These are phyloP conservation scores for Natator depressus DNA, from an alignment of 2,113 vertebrate genomes.

Conservation along the genomic window DNA sequence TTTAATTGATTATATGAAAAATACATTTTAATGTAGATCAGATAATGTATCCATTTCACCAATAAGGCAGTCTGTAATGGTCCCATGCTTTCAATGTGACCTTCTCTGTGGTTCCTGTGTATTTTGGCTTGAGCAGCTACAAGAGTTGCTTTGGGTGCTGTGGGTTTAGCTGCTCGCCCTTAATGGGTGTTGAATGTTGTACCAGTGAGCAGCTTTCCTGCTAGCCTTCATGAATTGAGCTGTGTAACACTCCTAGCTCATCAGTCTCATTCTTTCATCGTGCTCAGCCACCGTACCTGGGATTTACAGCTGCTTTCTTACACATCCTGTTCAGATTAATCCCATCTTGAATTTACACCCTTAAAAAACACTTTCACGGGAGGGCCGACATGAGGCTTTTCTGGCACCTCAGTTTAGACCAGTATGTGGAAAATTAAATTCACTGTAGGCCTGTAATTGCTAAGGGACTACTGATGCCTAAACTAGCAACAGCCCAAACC, in stretches of 20 bases:
- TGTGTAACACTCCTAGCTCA: not conserved
- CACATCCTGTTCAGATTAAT: not conserved
- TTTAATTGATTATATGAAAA: not conserved
- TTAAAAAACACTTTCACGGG: not conserved
- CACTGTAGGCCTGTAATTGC: not conserved
- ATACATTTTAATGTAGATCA: not conserved
- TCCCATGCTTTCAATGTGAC: rapidly evolving
- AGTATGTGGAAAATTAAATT: not conserved
- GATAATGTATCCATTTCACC: not conserved
- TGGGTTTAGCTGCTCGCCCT: not conserved
- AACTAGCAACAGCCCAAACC: not conserved
- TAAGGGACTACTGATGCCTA: not conserved
- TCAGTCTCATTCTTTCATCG: not conserved
- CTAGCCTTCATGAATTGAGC: rapidly evolving
- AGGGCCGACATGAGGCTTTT: not conserved
- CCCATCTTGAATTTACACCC: not conserved
- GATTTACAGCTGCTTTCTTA: not conserved
- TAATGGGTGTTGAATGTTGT: not conserved
- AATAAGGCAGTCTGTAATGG: not conserved
- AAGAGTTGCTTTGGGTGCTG: not conserved
- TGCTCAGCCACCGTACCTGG: not conserved
- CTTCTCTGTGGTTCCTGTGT: not conserved
- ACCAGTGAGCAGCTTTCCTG: not conserved
- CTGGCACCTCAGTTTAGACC: not conserved
- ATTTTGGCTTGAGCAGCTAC: not conserved